Percentiles rank a stretch among this genome's conserved stretches.
Conservation (phyloP, 2,888 invertebrate species). For the Epistrophe grossulariae region DNA sequence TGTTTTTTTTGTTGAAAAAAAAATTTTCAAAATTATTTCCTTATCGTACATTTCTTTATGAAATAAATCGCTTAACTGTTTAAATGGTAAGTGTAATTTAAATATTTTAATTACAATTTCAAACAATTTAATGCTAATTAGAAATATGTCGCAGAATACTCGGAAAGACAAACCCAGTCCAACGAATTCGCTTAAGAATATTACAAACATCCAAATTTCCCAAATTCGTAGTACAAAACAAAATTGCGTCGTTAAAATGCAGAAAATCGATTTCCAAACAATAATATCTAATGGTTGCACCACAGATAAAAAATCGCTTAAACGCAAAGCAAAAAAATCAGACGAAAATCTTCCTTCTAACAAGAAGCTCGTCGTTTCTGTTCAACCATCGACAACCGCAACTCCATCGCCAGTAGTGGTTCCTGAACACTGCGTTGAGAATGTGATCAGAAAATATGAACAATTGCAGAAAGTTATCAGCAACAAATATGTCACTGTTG, state of each 20-base stretch:
- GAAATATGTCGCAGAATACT: conserved; percentile 3
- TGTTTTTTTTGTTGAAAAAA: neutral
- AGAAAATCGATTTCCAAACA: conserved; percentile 21
- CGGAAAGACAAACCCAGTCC: neutral
- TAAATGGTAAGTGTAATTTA: neutral
- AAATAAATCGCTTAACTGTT: neutral
- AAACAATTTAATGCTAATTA: neutral
- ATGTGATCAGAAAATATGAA: conserved; percentile 47
- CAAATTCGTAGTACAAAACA: neutral
- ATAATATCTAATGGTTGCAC: neutral
- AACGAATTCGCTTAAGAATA: conserved; percentile 13
- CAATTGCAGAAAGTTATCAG: conserved; percentile 80
- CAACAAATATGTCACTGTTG: conserved; percentile 80
- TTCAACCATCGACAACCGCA: neutral
- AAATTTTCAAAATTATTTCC: neutral
- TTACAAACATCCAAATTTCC: conserved; percentile 3
- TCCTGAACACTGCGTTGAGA: conserved; percentile 32
- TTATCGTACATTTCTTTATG: neutral
- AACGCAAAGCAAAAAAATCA: conserved; percentile 19
- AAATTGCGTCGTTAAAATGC: conserved; percentile 48
- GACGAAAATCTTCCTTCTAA: neutral
- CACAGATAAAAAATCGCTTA: neutral
- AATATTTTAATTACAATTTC: neutral
- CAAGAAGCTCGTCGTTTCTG: neutral
- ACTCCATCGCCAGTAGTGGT: neutral